Conservation (phyloP, 2,113 vertebrate genomes). For the Cyphotilapia sp. region DNA sequence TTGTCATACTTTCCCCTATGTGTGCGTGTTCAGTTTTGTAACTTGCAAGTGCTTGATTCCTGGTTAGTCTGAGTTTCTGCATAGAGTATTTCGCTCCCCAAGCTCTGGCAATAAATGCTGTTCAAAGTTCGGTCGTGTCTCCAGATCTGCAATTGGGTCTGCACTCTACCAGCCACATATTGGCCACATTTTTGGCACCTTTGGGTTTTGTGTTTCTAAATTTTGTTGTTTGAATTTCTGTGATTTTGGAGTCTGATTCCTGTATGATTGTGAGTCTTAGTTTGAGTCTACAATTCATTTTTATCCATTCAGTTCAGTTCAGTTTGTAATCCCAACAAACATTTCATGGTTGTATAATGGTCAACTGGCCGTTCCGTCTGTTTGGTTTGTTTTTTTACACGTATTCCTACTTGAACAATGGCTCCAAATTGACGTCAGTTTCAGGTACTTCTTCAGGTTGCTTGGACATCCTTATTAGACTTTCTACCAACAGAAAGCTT, state of each 20-base stretch:
- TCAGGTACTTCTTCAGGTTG: not conserved
- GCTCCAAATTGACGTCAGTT: rapidly evolving
- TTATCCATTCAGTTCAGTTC: not conserved
- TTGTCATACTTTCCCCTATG: not conserved
- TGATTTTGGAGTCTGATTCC: not conserved
- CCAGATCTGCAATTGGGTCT: not conserved
- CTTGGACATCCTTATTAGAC: not conserved
- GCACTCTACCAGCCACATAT: not conserved
- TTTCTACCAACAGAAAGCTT: not conserved
- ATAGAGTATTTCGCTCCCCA: not conserved
- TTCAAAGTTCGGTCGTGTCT: not conserved
- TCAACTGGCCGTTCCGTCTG: rapidly evolving
- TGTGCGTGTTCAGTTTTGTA: not conserved
- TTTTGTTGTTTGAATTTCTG: not conserved
- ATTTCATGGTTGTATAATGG: not conserved
- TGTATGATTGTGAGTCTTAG: not conserved
- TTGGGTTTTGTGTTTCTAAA: not conserved
- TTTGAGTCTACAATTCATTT: not conserved
- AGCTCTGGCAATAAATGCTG: not conserved
- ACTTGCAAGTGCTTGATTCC: not conserved
- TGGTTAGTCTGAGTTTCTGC: not conserved
- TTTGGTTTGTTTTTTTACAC: not conserved
- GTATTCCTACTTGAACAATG: not conserved
- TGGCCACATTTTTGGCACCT: not conserved
- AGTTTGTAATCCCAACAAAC: not conserved